Base-by-base conservation (phyloP, 2,888 invertebrate species). In the Lacanobia oleracea region DNA sequence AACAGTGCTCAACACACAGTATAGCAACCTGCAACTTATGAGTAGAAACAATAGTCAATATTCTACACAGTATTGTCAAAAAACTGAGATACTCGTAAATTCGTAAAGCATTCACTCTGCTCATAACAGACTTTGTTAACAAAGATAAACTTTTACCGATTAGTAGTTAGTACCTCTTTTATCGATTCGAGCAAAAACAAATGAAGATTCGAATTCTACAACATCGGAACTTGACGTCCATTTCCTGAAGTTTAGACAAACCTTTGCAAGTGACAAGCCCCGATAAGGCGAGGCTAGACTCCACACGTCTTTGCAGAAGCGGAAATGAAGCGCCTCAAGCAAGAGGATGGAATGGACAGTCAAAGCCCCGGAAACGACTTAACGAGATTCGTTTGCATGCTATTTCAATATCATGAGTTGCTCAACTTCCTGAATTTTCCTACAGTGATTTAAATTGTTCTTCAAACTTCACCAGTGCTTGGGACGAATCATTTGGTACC, bases 281-380 rank as follows among this genome's bases (percentile, higher is more conserved):
- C 53, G 21, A 56, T 73, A 59, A 60, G 18, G 50, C 27, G 37
- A 37, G 71, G 43, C 48, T 23, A 79, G 70, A 72, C 43, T 48
- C n/a, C 60, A 65, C 70, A 61, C 56, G 61, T 76, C 77, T 75
- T 75, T 85, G 76, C 66, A 56, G 50, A 43, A 75, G 64, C 92
- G 94, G 94, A 94, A 94, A 93, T 94, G 88, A 91, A 80, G 67
- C 68, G 85, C 88, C 83, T 71, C 76, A 73, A 86, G 87, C 86
- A 68, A 82, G 83, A 79, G 82, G 82, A 73, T 82, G 72, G 82
- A 81, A 77, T 83, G 74, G 84, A 68, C 77, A 75, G 56, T 63
- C 69, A 59, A 75, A 61, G 74, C 45, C 50, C 91, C 91, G 93
- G 94, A 94, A 89, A 81, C 77, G 57, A 57, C 74, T 77, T 71